Conservation (phyloP, 2,113 vertebrate species). For the Podarcis cretensis region DNA sequence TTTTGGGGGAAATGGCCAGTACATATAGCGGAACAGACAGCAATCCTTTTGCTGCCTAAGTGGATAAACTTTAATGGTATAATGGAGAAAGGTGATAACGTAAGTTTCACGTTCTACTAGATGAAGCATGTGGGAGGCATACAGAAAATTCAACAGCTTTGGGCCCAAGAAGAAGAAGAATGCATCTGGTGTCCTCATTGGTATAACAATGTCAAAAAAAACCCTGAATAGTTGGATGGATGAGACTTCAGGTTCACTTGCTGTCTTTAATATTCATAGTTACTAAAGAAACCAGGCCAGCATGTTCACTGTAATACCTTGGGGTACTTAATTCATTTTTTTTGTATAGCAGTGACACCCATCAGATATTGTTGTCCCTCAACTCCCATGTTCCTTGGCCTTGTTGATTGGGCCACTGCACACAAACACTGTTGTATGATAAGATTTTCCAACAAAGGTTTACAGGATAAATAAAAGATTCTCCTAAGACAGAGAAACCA, state of each 20-base stretch:
- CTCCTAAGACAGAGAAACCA: slow-evolving; percentile 8
- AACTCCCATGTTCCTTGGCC: too few species aligned
- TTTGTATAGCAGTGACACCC: slow-evolving; percentile 12
- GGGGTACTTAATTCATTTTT: slow-evolving; percentile 41
- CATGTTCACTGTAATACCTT: slow-evolving; percentile 66
- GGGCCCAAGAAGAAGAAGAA: not conserved
- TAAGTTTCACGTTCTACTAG: not conserved
- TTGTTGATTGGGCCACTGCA: too few species aligned
- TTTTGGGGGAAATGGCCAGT: not conserved
- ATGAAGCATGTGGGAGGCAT: not conserved
- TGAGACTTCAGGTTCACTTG: slow-evolving; percentile 57
- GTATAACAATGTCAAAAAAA: not conserved
- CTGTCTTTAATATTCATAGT: slow-evolving; percentile 63
- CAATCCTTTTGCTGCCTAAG: not conserved
- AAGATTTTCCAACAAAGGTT: slow-evolving; percentile 40
- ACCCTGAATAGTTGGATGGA: slow-evolving; percentile 22
- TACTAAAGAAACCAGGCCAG: slow-evolving; percentile 51
- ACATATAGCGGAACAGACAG: not conserved
- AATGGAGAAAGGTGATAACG: not conserved
- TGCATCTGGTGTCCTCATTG: not conserved
- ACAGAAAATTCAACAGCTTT: not conserved
- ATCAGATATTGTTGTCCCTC: too few species aligned
- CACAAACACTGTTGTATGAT: too few species aligned
- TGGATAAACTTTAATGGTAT: not conserved
- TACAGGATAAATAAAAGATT: slow-evolving; percentile 41